Evolutionary conservation across 2,888 invertebrate genomes (phyloP), one percentile per base, ranked within the genome.

Genomic region (Liposcelis brunnea): DNA sequence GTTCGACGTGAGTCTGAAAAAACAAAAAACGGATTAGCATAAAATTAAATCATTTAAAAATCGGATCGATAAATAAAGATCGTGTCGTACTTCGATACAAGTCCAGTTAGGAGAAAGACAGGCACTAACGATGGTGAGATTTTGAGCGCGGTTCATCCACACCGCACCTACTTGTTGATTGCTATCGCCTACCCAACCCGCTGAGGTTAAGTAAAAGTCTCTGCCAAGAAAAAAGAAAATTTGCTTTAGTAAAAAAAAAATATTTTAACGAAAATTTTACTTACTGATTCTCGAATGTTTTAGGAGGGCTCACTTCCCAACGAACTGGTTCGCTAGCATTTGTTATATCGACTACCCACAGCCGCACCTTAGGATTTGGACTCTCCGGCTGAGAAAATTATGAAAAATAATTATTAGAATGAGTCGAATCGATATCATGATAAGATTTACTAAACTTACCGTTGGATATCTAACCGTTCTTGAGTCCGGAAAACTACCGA

Each of bases 131-230:
- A 90, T 75, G 54, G 87, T 85, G 52, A 85, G 72, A 64, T 94
- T 94, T 67, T 95, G 94, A 37, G 84, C 80, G 54, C 95, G 74
- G 63, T 89, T 89, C 75, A 91, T 81, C 86, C 91, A 95, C 47
- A 90, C 83, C 43, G 85, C 81, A 43, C 84, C 77, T 52, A 93
- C 74, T 60, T 83, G 77, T 50, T 72, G 71, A 62, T 83, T 80
- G 56, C 74, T 74, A 58, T 75, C 74, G 56, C 81, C 79, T 56
- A 87, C 77, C 93, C 93, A 94, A 51, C 81, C 79, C 49, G 89
- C 89, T 54, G 86, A 84, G 61, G 87, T 89, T 61, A 94, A 69
- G 68, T 94, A 93, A 68, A 80, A 82, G 59, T 93, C 91, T 65
- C 89, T 90, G 67, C 34, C 67, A 67, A 10, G 26, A 32, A 31